Evolutionary conservation across 2,888 invertebrate genomes (phyloP), one percentile per base, ranked within the genome.

Genomic region (Agrotis ipsilon): DNA sequence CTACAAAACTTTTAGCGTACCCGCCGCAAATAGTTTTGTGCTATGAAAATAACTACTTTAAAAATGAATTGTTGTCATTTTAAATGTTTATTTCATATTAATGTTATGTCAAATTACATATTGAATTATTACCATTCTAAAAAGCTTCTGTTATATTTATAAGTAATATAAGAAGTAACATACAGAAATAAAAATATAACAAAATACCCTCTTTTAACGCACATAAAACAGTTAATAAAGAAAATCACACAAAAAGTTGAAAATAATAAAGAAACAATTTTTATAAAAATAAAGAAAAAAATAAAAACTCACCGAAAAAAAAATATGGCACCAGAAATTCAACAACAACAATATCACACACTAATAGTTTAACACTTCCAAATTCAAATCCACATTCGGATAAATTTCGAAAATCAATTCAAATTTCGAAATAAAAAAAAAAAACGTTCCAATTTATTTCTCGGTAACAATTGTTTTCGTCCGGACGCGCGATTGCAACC

Each of bases 401-500:
- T 59, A 48, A 7, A 3, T 14, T 7, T 1, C 6, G 6, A 32
- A 32, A 32, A 32, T 3, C 24, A 24, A 24, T 24, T 24, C 32
- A 32, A 5, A 32, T 32, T 32, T 6, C 24, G 21, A 45, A 70
- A 24, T 32, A n/a, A n/a, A 6, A 2, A 61, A 60, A 19, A 52
- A 14, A 18, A 13, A 11, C 2, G 14, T 16, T 62, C 18, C 0
- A 14, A 21, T 43, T 19, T 24, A 43, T 52, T 62, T 51, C 13
- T 48, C 11, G n/a, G 27, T 9, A n/a, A 18, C 19, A 1, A 11
- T 11, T 54, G 3, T 54, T 52, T 46, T 13, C 75, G 75, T 75
- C 54, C 72, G 75, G 21, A 11, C 72, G 39, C 55, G 49, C 78
- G 78, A 13, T 55, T 13, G 64, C 75, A 43, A 55, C 54, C 21